Evolutionary conservation across 2,113 vertebrate genomes (phyloP), one percentile per base, ranked within the genome.

Genomic region (Monarcha castaneiventris): DNA sequence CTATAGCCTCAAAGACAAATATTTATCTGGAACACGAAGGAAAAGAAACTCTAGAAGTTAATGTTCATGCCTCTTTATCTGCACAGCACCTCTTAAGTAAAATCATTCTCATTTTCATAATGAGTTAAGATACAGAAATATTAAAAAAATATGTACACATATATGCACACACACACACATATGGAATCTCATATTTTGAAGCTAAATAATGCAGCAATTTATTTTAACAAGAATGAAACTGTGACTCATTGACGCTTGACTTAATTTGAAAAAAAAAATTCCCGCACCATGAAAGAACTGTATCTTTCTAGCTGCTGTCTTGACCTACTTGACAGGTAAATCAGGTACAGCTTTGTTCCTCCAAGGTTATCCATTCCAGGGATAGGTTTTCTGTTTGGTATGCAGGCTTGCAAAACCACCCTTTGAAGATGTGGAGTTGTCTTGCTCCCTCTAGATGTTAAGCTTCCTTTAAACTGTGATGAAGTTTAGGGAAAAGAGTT

Each of bases 381-480:
- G 61, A 27, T 67, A 55, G 33, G 13, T 64, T 52, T 90, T 58
- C 94, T 91, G 39, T 54, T 97, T 97, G 44, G 44, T 91, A 97
- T 95, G 88, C 97, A 90, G 48, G 51, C 35, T 96, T 81, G 58
- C 25, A 90, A 94, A 86, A 49, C 3, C 39, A 62, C 5, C 19
- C 83, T 97, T 97, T 98, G 97, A 98, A 97, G 95, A 86, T 43
- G 55, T 23, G 66, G 44, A 56, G 43, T 66, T 94, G 83, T 95
- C 88, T 95, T 81, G 68, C 58, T 96, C 52, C 67, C 48, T 8
- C 39, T 94, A 95, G 93, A 97, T 96, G 92, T 97, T 97, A 97
- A 94, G 87, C 81, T 95, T 89, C 80, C 89, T 96, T 97, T 96
- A 95, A 97, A 96, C 52, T 78, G 20, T 89, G 67, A 68, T 90